phyloP scores from a whole-genome alignment of 2,797 vertebrate species.

The Gymnoscopelus microlampas region DNA sequence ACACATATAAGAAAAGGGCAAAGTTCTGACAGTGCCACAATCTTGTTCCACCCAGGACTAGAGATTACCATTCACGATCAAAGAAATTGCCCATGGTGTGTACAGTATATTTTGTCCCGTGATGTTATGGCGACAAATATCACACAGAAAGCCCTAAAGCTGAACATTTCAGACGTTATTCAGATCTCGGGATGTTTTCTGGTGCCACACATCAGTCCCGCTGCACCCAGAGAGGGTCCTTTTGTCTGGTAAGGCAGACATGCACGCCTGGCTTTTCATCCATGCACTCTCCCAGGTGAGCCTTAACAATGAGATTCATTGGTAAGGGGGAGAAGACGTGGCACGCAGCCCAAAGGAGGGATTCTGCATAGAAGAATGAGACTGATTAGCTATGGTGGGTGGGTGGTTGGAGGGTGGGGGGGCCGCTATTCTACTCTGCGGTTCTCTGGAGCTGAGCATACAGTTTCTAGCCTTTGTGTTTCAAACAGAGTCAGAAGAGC shows the following conservation, averaged over 20 bases:
- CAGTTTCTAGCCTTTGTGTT: conserved; percentile 53
- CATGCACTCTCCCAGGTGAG: conserved; percentile 46
- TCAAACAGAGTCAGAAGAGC: conserved; percentile 50
- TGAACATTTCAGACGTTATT: too few relatives aligned
- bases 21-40: too few relatives aligned
- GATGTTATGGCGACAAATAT: too few relatives aligned
- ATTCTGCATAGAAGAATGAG: conserved; percentile 50
- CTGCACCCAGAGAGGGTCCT: conserved; percentile 13
- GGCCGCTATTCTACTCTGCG: conserved; percentile 42
- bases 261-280: conserved; percentile 31
- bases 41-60: too few relatives aligned
- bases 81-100: too few relatives aligned
- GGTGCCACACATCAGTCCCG: too few relatives aligned
- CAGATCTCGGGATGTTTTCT: too few relatives aligned
- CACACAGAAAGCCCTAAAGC: too few relatives aligned
- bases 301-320: conserved; percentile 42
- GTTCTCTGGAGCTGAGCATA: conserved; percentile 51
- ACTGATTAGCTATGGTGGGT: conserved; percentile 54
- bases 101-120: too few relatives aligned
- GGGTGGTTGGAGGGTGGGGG: conserved; percentile 23
- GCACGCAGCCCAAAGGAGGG: conserved; percentile 43
- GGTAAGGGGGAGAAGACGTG: conserved; percentile 27
- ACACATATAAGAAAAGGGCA: too few relatives aligned
- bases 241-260: conserved; percentile 36
- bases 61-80: too few relatives aligned